Base-by-base conservation (phyloP, 1,140 invertebrate genomes). In the Kradibia gibbosae region DNA sequence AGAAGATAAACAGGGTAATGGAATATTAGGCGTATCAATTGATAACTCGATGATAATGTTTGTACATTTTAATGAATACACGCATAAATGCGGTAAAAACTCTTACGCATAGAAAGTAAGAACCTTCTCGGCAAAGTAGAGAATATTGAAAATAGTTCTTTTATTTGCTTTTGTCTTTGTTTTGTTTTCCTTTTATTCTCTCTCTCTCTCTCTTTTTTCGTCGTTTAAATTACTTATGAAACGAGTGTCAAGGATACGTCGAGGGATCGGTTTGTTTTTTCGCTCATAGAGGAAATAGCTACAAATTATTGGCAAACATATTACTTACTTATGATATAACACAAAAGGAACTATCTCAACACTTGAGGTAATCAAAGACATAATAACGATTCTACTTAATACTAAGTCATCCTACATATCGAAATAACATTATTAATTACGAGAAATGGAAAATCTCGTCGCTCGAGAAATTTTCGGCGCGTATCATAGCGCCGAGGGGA, bases 301-400 rank as follows among this genome's bases (percentile, higher is more conserved):
- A 60, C 15, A 45, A 10, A 79, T 55, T 79, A 79, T 72, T 60
- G 48, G 22, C 67, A 45, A 60, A 72, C n/a, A n/a, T n/a, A n/a
- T n/a, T 15, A n/a, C 31, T 17, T 79, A 80, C 55, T 28, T 70
- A 81, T 73, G 77, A 81, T 82, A 78, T 86, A 75, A 83, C 78
- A 81, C 80, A 74, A 82, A 84, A 88, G 87, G 88, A 88, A 89
- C 86, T 89, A 84, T 89, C 85, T 88, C 87, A 85, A 86, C 72
- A 84, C 85, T 86, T 88, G 87, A 89, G 88, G 88, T 89, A 89
- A 88, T 88, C 71, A 57, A 80, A 83, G 84, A 80, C 86, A 84
- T 80, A 82, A 83, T 83, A 87, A 83, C 65, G 78, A 36, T 73
- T 75, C 70, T 85, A 80, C 76, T 83, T 82, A 86, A 74, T 28